Percentiles rank a stretch among this genome's conserved stretches.
phyloP scores from a whole-genome alignment of 2,797 vertebrate genomes.

The Macroramphosus scolopax region DNA sequence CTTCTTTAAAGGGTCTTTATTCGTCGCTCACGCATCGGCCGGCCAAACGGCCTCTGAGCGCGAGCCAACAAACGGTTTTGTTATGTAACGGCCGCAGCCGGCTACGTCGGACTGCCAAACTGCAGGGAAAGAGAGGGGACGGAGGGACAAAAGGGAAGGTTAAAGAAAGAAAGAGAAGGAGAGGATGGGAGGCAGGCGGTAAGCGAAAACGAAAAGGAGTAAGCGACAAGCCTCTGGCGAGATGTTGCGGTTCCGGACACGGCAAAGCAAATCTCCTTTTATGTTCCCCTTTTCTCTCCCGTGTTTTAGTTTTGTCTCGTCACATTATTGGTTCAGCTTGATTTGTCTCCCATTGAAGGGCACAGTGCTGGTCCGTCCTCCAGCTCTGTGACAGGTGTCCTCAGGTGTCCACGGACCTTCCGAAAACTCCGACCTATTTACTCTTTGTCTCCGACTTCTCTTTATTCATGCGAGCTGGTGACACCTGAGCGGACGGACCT shows the following conservation, averaged over 20 bases:
- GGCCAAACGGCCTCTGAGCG: slow-evolving; percentile 29
- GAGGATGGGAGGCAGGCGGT: slow-evolving; percentile 29
- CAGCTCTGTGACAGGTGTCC: slow-evolving; percentile 48
- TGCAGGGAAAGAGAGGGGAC: slow-evolving; percentile 29
- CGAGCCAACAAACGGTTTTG: slow-evolving; percentile 51
- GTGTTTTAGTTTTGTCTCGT: slow-evolving; percentile 52
- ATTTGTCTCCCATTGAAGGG: slow-evolving; percentile 53
- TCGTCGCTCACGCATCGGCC: slow-evolving; percentile 33
- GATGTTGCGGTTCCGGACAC: slow-evolving; percentile 61
- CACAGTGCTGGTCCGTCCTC: no score
- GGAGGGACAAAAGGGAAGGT: slow-evolving; percentile 38
- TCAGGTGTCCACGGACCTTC: no score
- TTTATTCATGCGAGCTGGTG: no score
- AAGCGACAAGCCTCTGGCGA: slow-evolving; percentile 52
- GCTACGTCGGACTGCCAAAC: slow-evolving; percentile 59
- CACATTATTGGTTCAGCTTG: slow-evolving; percentile 59
- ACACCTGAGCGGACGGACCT: no score
- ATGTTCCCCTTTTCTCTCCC: slow-evolving; percentile 33
- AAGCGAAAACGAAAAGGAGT: slow-evolving; percentile 32
- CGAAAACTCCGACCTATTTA: no score
- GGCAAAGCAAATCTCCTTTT: slow-evolving; percentile 58
- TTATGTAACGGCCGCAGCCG: slow-evolving; percentile 55
- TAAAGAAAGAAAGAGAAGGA: slow-evolving; percentile 36
- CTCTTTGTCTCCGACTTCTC: no score
- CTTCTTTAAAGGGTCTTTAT: slow-evolving; percentile 25